Evolutionary conservation across 2,113 vertebrate species (phyloP), one percentile per base, ranked within the genome.

Genomic region (Prinia subflava): DNA sequence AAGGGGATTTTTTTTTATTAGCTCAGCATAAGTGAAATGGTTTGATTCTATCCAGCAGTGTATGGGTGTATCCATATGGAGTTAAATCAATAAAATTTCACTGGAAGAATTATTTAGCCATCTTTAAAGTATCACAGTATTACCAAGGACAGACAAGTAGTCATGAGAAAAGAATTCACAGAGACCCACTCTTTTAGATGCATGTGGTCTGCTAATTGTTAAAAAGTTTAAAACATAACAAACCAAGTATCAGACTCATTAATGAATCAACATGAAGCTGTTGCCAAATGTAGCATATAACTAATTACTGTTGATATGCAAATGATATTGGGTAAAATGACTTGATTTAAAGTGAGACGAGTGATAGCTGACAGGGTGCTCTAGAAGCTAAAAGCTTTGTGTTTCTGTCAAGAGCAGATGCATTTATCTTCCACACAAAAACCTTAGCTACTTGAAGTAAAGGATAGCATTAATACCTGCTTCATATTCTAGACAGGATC

Each of bases 241-340:
- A 92, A 76, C 87, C 87, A 96, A 98, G 96, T 95, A 97, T 82
- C 94, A 93, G 74, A 76, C 62, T 97, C 85, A 97, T 97, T 97
- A 96, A 89, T 69, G 33, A 93, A 93, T 90, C 82, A 88, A 95
- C 88, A 90, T 91, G 71, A 39, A 96, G 31, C 50, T 92, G 87
- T 91, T 97, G 95, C 95, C 94, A 98, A 97, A 94, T 97, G 95
- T 91, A 96, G 64, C 90, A 95, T 97, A 97, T 95, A 97, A 97
- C 96, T 98, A 97, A 98, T 98, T 97, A 97, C 79, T 71, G 44
- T 88, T 96, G 91, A 83, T 95, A 97, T 95, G 94, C 92, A 98
- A 96, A 97, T 97, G 56, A 63, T 94, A 77, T 73, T 94, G 57
- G 60, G 81, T 63, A 88, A 94, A 97, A 79, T 76, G 12, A 77